Evolutionary conservation across 2,888 invertebrate genomes (phyloP).

Genomic region (Caprella mutica): DNA sequence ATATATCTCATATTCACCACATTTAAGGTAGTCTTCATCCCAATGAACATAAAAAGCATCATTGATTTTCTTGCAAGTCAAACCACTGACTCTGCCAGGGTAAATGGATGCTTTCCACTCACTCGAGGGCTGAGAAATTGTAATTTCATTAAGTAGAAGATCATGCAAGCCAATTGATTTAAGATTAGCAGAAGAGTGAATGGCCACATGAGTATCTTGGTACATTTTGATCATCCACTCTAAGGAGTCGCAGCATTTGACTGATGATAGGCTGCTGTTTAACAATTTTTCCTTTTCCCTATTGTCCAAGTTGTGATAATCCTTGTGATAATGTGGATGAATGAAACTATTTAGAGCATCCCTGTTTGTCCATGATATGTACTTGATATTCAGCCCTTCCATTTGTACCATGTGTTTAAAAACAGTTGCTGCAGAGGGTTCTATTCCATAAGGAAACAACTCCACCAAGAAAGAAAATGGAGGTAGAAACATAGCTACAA

Average conservation of each 20-base stretch:
- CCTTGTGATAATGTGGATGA: constrained; percentile 13
- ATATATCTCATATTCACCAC: no score
- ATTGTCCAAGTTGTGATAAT: constrained; percentile 14
- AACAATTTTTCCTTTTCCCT: neutral
- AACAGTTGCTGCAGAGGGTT: constrained; percentile 12
- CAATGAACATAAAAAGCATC: no score
- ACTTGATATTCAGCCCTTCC: constrained; percentile 12
- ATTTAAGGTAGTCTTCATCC: no score
- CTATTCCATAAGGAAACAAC: constrained; percentile 19
- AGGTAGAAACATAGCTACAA: constrained; percentile 19
- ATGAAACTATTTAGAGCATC: constrained; percentile 12
- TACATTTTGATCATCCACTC: constrained; percentile 21
- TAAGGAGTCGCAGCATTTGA: constrained; percentile 16
- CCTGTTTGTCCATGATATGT: constrained; percentile 18
- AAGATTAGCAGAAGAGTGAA: neutral
- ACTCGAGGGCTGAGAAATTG: no score
- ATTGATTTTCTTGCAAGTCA: no score
- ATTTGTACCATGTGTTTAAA: constrained; percentile 14
- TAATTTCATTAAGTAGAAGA: no score
- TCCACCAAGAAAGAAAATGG: constrained; percentile 13
- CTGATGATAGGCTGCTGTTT: neutral
- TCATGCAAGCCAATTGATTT: no score
- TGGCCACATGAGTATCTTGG: constrained; percentile 18
- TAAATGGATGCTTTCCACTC: no score
- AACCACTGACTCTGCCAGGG: no score